Conservation (phyloP, 2,797 vertebrate species). For the Balearica regulorum region DNA sequence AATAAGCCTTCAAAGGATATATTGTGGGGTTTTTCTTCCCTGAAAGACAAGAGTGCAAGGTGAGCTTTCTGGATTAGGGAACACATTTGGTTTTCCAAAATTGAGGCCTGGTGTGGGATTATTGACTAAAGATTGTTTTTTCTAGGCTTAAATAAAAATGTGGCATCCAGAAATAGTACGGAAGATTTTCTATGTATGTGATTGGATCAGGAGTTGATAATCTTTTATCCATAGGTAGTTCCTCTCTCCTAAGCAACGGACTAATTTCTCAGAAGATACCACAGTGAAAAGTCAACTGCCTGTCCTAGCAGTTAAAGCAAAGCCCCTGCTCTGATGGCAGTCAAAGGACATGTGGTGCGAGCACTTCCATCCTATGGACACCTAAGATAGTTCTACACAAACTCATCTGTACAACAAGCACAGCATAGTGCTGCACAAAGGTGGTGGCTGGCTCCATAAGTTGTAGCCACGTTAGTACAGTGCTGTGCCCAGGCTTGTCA, state of each 20-base stretch:
- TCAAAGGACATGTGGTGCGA: neutral
- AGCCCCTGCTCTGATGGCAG: neutral
- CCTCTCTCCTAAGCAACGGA: neutral
- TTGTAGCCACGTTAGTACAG: accelerated
- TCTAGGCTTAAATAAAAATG: neutral
- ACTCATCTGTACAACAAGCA: neutral
- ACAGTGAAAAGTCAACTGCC: neutral
- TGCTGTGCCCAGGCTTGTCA: neutral
- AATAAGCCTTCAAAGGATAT: neutral
- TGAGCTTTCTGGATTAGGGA: neutral
- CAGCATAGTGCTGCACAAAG: neutral
- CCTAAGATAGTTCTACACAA: neutral
- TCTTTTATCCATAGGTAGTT: neutral
- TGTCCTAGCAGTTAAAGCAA: neutral
- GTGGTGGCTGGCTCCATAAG: neutral
- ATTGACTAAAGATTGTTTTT: neutral
- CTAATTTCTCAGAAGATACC: neutral
- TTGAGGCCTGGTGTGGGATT: neutral
- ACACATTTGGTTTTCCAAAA: neutral
- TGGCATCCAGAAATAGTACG: neutral
- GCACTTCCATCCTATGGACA: neutral
- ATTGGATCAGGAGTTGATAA: neutral
- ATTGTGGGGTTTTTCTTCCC: neutral
- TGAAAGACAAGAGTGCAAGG: neutral
- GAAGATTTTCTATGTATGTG: neutral